phyloP scores from a whole-genome alignment of 2,113 vertebrate genomes.

The Plecturocebus donacophilus region DNA sequence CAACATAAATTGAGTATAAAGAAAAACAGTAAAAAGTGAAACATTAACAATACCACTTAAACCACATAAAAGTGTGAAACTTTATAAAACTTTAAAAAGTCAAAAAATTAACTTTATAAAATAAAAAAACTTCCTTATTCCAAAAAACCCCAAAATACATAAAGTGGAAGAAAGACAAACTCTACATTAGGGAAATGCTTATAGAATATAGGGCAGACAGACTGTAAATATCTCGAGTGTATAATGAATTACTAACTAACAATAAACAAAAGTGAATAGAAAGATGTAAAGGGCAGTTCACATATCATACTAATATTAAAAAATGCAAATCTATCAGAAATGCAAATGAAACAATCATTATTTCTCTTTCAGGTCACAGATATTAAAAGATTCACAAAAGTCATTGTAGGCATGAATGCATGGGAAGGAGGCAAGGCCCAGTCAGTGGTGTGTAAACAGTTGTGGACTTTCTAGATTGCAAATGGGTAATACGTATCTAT shows the following conservation, averaged over 20 bases:
- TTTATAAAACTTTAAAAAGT: background rate
- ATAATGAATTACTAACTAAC: background rate
- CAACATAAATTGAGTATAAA: background rate
- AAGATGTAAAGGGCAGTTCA: background rate
- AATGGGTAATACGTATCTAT: background rate
- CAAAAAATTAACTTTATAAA: background rate
- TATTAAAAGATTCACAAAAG: background rate
- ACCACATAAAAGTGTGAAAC: background rate
- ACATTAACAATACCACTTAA: background rate
- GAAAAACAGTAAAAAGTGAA: background rate
- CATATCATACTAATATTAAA: background rate
- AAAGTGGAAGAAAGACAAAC: background rate
- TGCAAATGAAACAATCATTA: background rate
- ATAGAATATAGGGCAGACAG: background rate
- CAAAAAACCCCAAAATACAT: background rate
- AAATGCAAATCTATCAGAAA: background rate
- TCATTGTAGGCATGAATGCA: background rate
- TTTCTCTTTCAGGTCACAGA: background rate
- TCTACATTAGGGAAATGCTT: background rate
- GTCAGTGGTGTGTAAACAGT: background rate
- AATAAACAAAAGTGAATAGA: background rate
- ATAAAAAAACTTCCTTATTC: background rate
- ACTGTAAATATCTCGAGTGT: background rate
- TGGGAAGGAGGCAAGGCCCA: background rate
- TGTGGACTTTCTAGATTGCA: background rate